Conservation (phyloP, 1,140 invertebrate species). For the Brachystomella parvula region DNA sequence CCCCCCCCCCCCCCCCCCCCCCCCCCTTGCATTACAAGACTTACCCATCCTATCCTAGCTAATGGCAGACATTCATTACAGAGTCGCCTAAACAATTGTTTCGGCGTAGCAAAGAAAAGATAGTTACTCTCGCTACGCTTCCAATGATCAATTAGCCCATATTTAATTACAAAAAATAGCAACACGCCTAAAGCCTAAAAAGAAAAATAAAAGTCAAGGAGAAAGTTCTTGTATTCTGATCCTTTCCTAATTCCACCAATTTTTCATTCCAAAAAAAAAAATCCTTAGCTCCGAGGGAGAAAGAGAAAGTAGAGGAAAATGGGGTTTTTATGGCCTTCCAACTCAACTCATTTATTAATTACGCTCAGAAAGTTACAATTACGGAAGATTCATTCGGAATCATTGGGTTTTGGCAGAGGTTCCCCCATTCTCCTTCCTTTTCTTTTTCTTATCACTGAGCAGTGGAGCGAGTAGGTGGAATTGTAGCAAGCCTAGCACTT, state of each 20-base stretch:
- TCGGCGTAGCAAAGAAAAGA: not conserved
- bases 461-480: not conserved
- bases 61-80: slow-evolving; percentile 2
- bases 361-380: not conserved
- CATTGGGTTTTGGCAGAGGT: not conserved
- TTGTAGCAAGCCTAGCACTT: not conserved
- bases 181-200: not conserved
- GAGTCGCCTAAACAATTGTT: not conserved
- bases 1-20: slow-evolving; percentile 33
- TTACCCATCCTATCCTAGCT: not conserved
- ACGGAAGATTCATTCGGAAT: not conserved
- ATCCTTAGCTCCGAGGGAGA: not conserved
- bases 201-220: not conserved
- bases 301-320: not conserved
- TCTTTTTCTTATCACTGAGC: not conserved
- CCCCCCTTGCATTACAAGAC: slow-evolving; percentile 13
- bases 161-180: slow-evolving; percentile 1
- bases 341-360: not conserved
- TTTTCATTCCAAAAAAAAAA: slow-evolving; percentile 6
- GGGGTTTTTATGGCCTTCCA: not conserved
- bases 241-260: not conserved
- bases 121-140: not conserved
- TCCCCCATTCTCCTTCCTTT: not conserved
- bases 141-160: not conserved
- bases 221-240: not conserved